Base-by-base conservation (phyloP, 2,888 invertebrate species). In the Creontiades dilutus region DNA sequence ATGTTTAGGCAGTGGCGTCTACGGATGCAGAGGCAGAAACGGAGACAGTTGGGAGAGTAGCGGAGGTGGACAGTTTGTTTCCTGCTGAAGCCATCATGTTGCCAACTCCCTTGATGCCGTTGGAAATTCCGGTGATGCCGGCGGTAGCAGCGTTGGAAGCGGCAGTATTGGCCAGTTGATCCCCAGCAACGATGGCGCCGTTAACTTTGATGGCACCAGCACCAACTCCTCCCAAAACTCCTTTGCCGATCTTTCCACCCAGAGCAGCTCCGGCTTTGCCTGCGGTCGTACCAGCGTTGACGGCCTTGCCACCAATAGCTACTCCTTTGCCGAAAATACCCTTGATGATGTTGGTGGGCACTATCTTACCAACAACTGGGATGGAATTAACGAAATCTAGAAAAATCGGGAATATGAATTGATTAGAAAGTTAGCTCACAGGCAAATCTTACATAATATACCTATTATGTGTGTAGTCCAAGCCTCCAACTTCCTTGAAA, bases 171-270 rank as follows among this genome's bases (percentile, higher is more conserved):
- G 68, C 68, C 68, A 23, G 12, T 23, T 68, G 23, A 13, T 68
- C 68, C 11, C 68, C 68, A 68, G 68, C 13, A 12, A 68, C 68
- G 23, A 68, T 23, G 68, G 68, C 68, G 9, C 68, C 68, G 68
- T 68, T 68, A 68, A 68, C 68, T 68, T 68, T 68, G 68, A 23
- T 68, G 0, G 68, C 68, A 13, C 68, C 68, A 23, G 23, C 13
- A 23, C 68, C 23, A 2, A 68, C 13, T 5, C 23, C 68, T 68
- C 68, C 68, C 23, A 68, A 23, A 0, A 68, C 23, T n/a, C 23
- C 23, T 19, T 68, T 68, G 7, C 68, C 68, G 68, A 68, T 23
- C 23, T 19, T 23, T 23, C 68, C 68, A 11, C 68, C 68, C 68
- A 68, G 5, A 23, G 11, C 23, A 13, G 23, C 68, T 23, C 68